phyloP scores from a whole-genome alignment of 2,113 vertebrate species.

The Hassar affinis region DNA sequence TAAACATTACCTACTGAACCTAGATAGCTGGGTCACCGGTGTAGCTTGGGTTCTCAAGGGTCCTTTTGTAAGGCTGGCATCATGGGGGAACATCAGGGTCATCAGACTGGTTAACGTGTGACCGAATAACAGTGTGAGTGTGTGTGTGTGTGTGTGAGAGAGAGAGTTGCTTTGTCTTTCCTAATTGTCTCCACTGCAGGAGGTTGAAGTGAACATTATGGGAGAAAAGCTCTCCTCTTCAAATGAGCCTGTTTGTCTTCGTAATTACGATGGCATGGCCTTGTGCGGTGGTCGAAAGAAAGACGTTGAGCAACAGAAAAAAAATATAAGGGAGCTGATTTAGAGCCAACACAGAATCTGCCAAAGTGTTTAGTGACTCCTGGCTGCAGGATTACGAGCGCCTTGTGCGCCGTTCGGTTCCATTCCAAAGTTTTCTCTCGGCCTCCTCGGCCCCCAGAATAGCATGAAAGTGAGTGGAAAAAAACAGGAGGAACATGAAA shows the following conservation, averaged over 20 bases:
- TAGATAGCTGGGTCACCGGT: too few species aligned
- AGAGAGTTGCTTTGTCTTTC: not conserved
- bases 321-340: constrained; percentile 5
- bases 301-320: not conserved
- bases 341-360: constrained; percentile 28
- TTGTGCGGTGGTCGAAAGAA: not conserved
- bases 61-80: too few species aligned
- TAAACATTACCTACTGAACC: not conserved
- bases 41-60: too few species aligned
- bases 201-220: not conserved
- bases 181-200: not conserved
- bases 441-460: constrained; percentile 32
- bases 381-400: constrained; percentile 22
- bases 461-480: not conserved
- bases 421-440: constrained; percentile 22
- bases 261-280: not conserved
- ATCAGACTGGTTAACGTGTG: too few species aligned
- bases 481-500: not conserved
- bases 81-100: too few species aligned
- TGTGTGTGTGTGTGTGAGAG: not conserved
- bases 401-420: not conserved
- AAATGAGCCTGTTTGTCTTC: constrained; percentile 4
- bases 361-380: constrained; percentile 42
- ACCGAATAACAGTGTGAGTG: not conserved
- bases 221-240: not conserved